Percentiles rank a stretch among this genome's conserved stretches.
phyloP scores from a whole-genome alignment of 2,888 invertebrate genomes.

The Thumatha senex region DNA sequence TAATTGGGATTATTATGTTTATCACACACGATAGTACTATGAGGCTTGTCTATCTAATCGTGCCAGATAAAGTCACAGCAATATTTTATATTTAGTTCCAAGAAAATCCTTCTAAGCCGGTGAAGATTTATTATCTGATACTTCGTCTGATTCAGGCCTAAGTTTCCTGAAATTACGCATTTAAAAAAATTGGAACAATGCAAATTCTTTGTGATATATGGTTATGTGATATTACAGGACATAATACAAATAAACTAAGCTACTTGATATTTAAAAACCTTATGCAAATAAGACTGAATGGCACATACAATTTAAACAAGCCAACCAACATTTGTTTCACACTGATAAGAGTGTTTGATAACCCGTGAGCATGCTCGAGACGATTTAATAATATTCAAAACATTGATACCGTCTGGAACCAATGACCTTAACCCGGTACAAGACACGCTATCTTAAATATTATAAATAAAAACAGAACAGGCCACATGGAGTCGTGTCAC shows the following conservation, averaged over 20 bases:
- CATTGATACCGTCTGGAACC: constrained; percentile 14
- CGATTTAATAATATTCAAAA: constrained; percentile 7
- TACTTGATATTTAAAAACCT: too few species aligned
- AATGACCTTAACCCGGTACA: neutral
- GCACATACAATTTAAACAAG: constrained; percentile 15
- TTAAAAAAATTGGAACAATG: too few species aligned
- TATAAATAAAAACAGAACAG: too few species aligned
- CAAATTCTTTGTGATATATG: too few species aligned
- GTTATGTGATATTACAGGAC: too few species aligned
- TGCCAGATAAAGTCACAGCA: constrained; percentile 11
- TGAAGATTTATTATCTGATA: neutral
- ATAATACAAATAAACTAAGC: too few species aligned
- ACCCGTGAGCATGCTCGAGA: constrained; percentile 25
- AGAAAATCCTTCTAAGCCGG: neutral
- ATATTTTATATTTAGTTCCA: constrained; percentile 24
- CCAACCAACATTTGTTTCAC: constrained; percentile 22
- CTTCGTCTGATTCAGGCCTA: neutral
- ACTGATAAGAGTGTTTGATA: constrained; percentile 30
- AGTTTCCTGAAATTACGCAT: too few species aligned
- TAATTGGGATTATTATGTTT: constrained; percentile 28
- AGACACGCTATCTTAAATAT: neutral
- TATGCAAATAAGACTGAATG: too few species aligned
- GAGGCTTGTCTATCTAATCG: constrained; percentile 34
- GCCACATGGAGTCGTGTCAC: too few species aligned
- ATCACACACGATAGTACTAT: constrained; percentile 31